Conservation (phyloP, 2,888 invertebrate genomes). For the Neoscelio sp. region DNA sequence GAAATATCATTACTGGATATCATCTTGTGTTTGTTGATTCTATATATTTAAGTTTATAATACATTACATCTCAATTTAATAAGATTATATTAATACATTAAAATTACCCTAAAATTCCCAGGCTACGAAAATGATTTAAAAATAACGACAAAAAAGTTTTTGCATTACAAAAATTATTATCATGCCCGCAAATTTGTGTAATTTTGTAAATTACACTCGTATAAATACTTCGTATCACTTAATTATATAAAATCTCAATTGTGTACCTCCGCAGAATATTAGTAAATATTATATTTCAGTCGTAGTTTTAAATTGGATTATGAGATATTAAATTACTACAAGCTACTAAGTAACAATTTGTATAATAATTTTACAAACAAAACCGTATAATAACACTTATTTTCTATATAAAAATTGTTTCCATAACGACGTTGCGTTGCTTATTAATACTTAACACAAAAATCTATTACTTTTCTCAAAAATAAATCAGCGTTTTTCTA, state of each 20-base stretch:
- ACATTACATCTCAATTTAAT: constrained; percentile 56
- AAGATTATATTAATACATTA: constrained; percentile 53
- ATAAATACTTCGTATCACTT: constrained; percentile 49
- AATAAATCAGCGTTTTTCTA: too few relatives aligned
- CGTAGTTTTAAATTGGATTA: constrained; percentile 49
- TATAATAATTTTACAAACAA: constrained; percentile 70
- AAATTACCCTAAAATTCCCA: constrained; percentile 64
- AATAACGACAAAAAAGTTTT: constrained; percentile 49
- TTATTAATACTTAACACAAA: background rate
- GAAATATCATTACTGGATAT: constrained; percentile 47
- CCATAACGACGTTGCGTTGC: constrained; percentile 32
- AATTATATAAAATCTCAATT: constrained; percentile 57
- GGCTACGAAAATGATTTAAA: constrained; percentile 59
- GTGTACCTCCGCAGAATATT: constrained; percentile 26
- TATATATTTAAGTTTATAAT: constrained; percentile 57
- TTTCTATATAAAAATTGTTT: constrained; percentile 45
- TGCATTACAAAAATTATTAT: constrained; percentile 28
- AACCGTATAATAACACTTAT: constrained; percentile 63
- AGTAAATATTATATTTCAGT: constrained; percentile 56
- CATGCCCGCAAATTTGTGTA: constrained; percentile 62
- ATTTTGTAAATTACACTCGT: constrained; percentile 48
- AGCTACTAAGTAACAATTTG: constrained; percentile 68
- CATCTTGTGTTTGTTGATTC: constrained; percentile 17
- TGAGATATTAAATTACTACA: constrained; percentile 63
- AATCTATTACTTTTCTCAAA: too few relatives aligned